These are phyloP conservation scores for Protosalanx chinensis DNA, from an alignment of 2,797 vertebrate genomes.

Conservation along the genomic window DNA sequence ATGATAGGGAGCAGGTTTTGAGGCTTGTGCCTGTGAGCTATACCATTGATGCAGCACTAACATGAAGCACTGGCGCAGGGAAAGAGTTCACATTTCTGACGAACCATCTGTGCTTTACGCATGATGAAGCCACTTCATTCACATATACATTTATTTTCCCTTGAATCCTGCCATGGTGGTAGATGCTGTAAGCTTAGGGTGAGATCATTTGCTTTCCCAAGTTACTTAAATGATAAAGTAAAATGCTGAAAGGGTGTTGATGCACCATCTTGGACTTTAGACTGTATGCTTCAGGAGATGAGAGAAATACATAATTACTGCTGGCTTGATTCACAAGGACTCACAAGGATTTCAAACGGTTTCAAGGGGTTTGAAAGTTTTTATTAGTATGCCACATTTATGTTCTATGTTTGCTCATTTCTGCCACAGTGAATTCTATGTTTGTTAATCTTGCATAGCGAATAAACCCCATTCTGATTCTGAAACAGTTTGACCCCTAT, in stretches of 20 bases:
- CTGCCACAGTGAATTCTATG: too few species aligned
- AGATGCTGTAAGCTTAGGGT: background rate
- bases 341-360: too few species aligned
- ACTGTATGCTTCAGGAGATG: conserved; percentile 1
- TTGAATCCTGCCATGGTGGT: background rate
- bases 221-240: background rate
- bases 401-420: too few species aligned
- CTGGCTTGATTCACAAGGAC: background rate
- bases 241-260: too few species aligned
- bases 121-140: conserved; percentile 31
- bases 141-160: background rate
- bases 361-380: too few species aligned
- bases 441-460: too few species aligned
- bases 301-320: conserved; percentile 28
- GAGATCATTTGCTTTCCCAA: background rate
- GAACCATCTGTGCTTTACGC: conserved; percentile 55
- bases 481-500: too few species aligned
- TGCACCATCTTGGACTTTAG: too few species aligned
- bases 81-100: conserved; percentile 37
- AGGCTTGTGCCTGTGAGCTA: conserved; percentile 40
- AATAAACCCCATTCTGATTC: too few species aligned
- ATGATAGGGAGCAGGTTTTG: conserved; percentile 43
- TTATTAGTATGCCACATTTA: too few species aligned
- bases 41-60: conserved; percentile 57
- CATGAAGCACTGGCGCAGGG: conserved; percentile 51